Conservation (phyloP, 2,888 invertebrate species). For the Auanema freiburgensis region DNA sequence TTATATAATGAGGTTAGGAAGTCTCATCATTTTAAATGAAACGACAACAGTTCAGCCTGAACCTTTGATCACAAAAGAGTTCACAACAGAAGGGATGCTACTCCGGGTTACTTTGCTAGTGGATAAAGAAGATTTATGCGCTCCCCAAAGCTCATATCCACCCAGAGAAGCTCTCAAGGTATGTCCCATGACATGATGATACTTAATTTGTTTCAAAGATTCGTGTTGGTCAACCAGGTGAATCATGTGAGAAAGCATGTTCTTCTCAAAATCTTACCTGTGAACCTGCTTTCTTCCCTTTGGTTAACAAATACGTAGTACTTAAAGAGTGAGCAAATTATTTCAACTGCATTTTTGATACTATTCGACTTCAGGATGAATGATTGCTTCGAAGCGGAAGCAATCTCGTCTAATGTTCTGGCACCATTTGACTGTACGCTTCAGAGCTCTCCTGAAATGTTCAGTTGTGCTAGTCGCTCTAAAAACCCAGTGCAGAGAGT, state of each 20-base stretch:
- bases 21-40: neutral
- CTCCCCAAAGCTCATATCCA: constrained; percentile 16
- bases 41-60: constrained; percentile 5
- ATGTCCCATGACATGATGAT: neutral
- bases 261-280: constrained; percentile 24
- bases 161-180: constrained; percentile 11
- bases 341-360: neutral
- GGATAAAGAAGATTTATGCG: constrained; percentile 67
- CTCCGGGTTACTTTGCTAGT: constrained; percentile 66
- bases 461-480: constrained; percentile 47
- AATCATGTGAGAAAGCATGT: constrained; percentile 32
- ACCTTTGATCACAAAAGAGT: constrained; percentile 66
- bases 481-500: constrained; percentile 25
- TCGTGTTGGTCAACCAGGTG: neutral
- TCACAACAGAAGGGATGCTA: constrained; percentile 66
- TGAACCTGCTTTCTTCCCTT: constrained; percentile 36
- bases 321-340: constrained; percentile 7
- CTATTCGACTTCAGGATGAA: neutral
- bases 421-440: constrained; percentile 43
- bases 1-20: constrained; percentile 20
- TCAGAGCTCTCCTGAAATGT: constrained; percentile 33
- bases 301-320: constrained; percentile 22
- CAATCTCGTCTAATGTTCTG: neutral
- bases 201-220: neutral
- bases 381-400: neutral